phyloP scores from a whole-genome alignment of 2,113 vertebrate species.

The Eira barbara region DNA sequence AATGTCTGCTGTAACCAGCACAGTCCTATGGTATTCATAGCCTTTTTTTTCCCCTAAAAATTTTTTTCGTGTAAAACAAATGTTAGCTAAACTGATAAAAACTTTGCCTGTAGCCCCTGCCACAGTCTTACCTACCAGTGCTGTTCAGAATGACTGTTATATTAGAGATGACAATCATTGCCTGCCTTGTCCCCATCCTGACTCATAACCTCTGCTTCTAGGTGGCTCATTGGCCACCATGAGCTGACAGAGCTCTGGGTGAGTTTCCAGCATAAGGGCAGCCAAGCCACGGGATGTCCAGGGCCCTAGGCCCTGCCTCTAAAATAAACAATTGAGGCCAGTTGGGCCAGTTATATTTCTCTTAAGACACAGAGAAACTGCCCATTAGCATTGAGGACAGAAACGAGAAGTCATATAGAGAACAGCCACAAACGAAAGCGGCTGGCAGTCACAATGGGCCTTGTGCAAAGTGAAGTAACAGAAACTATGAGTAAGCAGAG shows the following conservation, averaged over 20 bases:
- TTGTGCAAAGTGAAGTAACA: neutral
- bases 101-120: too few relatives aligned
- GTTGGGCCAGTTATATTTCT: neutral
- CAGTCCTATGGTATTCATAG: neutral
- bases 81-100: neutral
- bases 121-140: neutral
- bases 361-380: neutral
- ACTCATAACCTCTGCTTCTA: neutral
- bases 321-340: neutral
- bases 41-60: neutral
- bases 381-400: neutral
- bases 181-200: neutral
- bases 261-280: neutral
- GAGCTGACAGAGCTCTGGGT: neutral
- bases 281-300: neutral
- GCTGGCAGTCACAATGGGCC: neutral
- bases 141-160: neutral
- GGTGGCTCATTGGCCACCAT: neutral
- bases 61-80: conserved; percentile 4
- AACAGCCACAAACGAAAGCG: neutral
- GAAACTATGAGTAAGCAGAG: neutral
- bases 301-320: neutral
- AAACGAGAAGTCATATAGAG: neutral
- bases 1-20: neutral
- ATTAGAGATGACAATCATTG: neutral